Evolutionary conservation across 2,888 invertebrate species (phyloP), one percentile per base, ranked within the genome.

Genomic region (Polia nebulosa): DNA sequence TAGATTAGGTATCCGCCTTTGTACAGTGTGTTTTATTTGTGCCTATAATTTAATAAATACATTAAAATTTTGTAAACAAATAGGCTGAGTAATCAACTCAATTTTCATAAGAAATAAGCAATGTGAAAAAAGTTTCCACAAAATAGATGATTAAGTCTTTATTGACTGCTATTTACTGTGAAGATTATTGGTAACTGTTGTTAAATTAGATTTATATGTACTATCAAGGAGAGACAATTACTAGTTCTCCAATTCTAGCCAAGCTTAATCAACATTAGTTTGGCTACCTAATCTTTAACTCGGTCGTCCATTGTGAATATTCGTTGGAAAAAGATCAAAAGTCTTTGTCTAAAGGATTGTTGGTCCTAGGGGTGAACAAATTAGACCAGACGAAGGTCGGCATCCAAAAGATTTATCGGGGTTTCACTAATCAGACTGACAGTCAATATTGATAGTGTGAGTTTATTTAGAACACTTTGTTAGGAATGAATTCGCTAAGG

Each of bases 401-500:
- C 39, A 27, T 27, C 27, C n/a, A 34, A 41, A 60, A 36, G 29
- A 32, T 41, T 36, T 44, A 41, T 52, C 41, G 25, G 22, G 13
- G 45, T 34, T 74, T 44, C 41, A 58, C 22, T 58, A 68, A 59
- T 68, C 32, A 68, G 52, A 41, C 11, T 34, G 9, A 17, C 22
- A 27, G 45, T 41, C 39, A 45, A 41, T 58, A 39, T 72, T 72
- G 20, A 27, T 6, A 20, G 22, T 27, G 44, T 49, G 22, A 45
- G 17, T 56, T 57, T 52, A 11, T 72, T 39, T 65, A 22, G 36
- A 66, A 32, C 32, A 67, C 25, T 74, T 65, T 52, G 49, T 74
- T 51, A 36, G 25, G 9, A 1, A 9, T 11, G 4, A 45, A 39
- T 57, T 45, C 22, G 36, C n/a, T 20, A 20, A 41, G n/a, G 44